Conservation (phyloP, 2,113 vertebrate genomes). For the Cricetomys ansorgei region DNA sequence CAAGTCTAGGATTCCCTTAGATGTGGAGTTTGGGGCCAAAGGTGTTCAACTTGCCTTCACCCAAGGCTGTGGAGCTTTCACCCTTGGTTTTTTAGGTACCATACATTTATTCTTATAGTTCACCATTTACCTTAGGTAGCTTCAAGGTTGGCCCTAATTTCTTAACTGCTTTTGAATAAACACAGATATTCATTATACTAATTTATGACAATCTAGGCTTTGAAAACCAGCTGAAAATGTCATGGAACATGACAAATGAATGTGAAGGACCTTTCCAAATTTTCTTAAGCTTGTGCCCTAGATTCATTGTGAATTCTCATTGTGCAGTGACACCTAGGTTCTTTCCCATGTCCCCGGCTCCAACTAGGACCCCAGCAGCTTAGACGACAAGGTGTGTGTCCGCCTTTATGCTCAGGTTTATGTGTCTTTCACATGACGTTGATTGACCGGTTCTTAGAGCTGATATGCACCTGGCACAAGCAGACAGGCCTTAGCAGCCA, state of each 20-base stretch:
- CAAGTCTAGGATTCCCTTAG: background rate
- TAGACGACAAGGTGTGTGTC: accelerated
- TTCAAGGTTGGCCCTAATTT: background rate
- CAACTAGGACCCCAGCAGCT: accelerated
- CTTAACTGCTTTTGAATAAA: background rate
- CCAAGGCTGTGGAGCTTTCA: background rate
- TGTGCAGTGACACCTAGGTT: background rate
- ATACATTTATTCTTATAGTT: background rate
- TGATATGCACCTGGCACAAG: background rate
- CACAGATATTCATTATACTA: background rate
- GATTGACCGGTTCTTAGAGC: background rate
- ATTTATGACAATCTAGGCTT: background rate
- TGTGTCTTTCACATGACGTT: background rate
- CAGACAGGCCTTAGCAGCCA: background rate
- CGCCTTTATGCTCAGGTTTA: accelerated
- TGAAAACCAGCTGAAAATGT: background rate
- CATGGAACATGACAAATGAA: background rate
- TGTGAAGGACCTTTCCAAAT: background rate
- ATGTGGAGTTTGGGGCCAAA: background rate
- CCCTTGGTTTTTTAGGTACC: background rate
- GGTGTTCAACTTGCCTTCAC: no score
- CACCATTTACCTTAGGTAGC: background rate
- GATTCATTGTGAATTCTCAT: background rate
- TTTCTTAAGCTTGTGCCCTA: background rate
- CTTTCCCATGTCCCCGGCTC: accelerated